Evolutionary conservation across 2,113 vertebrate species (phyloP), one percentile per base, ranked within the genome.

Genomic region (Bagarius yarrelli): DNA sequence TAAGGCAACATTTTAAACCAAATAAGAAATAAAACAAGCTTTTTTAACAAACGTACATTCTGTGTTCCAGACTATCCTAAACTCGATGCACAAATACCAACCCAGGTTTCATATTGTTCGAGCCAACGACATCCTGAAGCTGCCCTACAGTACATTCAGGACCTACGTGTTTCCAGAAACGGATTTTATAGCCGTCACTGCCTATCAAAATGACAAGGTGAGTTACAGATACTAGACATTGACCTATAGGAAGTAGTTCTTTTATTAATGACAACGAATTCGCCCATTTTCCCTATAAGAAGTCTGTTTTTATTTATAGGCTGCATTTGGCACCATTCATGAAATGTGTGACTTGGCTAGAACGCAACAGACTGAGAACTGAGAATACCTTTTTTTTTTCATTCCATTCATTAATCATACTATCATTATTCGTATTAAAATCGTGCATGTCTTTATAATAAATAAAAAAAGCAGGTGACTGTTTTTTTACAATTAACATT

Each of bases 11-110:
- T 14, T 32, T 15, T 25, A 50, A 32, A 53, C 32, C 19, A 25
- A 63, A n/a, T 8, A 23, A 57, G 5, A 1, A 27, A 27, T 52
- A 18, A 52, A 27, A 18, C 16, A 2, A 50, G 27, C 6, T 3
- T 1, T 32, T 19, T 32, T 47, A 73, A 73, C 52, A 14, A 55
- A 73, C 19, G 50, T 4, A 25, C 4, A 15, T 81, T 78, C 71
- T 78, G 79, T 82, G 83, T 86, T 34, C 1, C 92, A 99, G 98
- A 99, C 97, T 53, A 98, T 99, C 89, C 89, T 99, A 84, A 99
- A 99, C 88, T 99, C 98, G n/a, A 99, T 99, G 98, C 98, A 99
- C 87, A 99, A 99, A 89, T 99, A 99, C 88, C 98, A 99, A 69
- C 98, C 97, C 25, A 91, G 98, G 66, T 98, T 99, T 86, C 98